Percentiles rank a stretch among this genome's conserved stretches.
Evolutionary conservation across 1,140 invertebrate genomes (phyloP).

Genomic region (Achroia grisella): DNA sequence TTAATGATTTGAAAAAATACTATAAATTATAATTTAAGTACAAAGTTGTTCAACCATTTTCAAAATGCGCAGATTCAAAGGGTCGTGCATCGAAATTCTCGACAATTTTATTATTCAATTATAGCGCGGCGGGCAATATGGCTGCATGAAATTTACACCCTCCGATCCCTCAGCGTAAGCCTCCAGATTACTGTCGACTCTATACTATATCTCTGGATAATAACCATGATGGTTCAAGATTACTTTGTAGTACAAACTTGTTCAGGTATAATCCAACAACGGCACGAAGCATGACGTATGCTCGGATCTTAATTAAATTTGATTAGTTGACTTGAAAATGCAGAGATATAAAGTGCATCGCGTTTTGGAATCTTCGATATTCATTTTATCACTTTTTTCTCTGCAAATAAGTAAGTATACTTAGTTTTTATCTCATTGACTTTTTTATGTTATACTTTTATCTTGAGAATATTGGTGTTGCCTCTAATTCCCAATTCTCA

Average conservation of each 20-base stretch:
- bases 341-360: no score
- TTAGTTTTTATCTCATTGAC: no score
- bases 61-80: slow-evolving; percentile 23
- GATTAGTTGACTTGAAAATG: no score
- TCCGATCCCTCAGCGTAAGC: slow-evolving; percentile 5
- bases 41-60: slow-evolving; percentile 3
- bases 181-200: slow-evolving; percentile 21
- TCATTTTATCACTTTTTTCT: no score
- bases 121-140: slow-evolving; percentile 34
- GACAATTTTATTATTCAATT: slow-evolving; percentile 54
- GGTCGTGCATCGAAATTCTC: slow-evolving; percentile 25
- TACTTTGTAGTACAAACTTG: slow-evolving; percentile 37
- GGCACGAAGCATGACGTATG: no score
- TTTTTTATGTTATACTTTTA: no score
- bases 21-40: not conserved
- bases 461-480: no score
- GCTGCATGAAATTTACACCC: slow-evolving; percentile 48
- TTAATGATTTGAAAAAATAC: no score
- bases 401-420: no score
- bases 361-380: no score
- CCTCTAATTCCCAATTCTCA: no score
- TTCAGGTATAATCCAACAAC: slow-evolving; percentile 25
- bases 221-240: slow-evolving; percentile 39
- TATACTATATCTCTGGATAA: slow-evolving; percentile 33
- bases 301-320: no score